Conservation (phyloP, 2,797 vertebrate genomes). For the Pseudopleuronectes americanus region DNA sequence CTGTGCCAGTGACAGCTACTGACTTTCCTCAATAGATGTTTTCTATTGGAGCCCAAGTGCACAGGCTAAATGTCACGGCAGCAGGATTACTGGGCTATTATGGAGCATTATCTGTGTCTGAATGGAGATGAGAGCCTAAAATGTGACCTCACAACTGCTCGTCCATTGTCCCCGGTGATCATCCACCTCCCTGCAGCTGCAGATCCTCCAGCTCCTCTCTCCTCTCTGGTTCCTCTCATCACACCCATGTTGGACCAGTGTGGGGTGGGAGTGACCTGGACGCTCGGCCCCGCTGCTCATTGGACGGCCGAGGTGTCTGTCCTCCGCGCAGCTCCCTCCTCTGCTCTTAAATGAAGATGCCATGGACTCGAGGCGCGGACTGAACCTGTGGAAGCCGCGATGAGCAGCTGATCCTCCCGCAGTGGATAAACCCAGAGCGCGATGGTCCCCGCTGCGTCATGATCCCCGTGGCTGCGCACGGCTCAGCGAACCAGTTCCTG, state of each 20-base stretch:
- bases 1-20: slow-evolving; percentile 71
- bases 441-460: neutral
- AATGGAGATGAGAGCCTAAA: slow-evolving; percentile 56
- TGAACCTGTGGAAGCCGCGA: slow-evolving; percentile 76
- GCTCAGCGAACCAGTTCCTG: too few relatives aligned
- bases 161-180: slow-evolving; percentile 53
- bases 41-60: slow-evolving; percentile 65
- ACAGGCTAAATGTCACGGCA: slow-evolving; percentile 70
- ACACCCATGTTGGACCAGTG: neutral
- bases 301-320: slow-evolving; percentile 68
- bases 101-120: slow-evolving; percentile 51
- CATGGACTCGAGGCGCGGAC: slow-evolving; percentile 59
- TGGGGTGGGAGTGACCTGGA: slow-evolving; percentile 49
- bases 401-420: slow-evolving; percentile 68
- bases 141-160: slow-evolving; percentile 58
- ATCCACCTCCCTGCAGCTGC: slow-evolving; percentile 56
- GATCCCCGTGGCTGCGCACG: neutral
- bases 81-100: slow-evolving; percentile 56
- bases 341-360: slow-evolving; percentile 77
- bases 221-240: neutral
- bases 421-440: slow-evolving; percentile 58
- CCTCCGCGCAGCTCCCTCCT: slow-evolving; percentile 59
- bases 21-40: slow-evolving; percentile 73
- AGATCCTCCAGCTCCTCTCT: slow-evolving; percentile 18
- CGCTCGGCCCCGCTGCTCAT: slow-evolving; percentile 46